These are phyloP conservation scores for Ctenoplectra terminalis DNA, from an alignment of 1,140 invertebrate species.

Conservation along the genomic window DNA sequence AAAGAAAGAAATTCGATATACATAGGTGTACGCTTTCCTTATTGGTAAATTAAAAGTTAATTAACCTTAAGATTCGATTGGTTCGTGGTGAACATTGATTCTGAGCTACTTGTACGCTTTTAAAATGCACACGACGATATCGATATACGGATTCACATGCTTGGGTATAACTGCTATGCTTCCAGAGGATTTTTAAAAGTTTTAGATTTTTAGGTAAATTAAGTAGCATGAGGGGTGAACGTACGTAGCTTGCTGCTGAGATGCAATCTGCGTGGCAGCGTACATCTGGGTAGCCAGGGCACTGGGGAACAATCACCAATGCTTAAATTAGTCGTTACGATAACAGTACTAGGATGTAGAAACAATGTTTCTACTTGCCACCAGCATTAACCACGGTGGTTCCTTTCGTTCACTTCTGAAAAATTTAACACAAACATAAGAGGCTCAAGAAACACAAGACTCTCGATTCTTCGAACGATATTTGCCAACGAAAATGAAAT, in stretches of 20 bases:
- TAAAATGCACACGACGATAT: conserved; percentile 14
- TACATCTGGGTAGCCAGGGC: conserved; percentile 97
- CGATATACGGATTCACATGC: conserved; percentile 35
- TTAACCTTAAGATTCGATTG: not conserved
- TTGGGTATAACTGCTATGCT: conserved; percentile 80
- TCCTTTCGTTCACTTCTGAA: conserved; percentile 24
- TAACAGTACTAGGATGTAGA: conserved; percentile 67
- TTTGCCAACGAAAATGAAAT: not conserved
- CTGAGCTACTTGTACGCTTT: not conserved
- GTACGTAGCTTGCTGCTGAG: conserved; percentile 95
- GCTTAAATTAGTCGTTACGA: conserved; percentile 82
- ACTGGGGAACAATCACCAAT: conserved; percentile 89
- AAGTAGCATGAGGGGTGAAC: conserved; percentile 84
- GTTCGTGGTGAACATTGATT: not conserved
- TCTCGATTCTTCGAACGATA: too few relatives aligned
- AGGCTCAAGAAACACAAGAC: too few relatives aligned
- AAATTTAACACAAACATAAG: too few relatives aligned
- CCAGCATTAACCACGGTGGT: conserved; percentile 61
- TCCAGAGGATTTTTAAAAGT: conserved; percentile 67
- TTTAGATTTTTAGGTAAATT: conserved; percentile 78
- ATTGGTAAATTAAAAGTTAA: not conserved
- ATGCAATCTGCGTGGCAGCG: conserved; percentile 93
- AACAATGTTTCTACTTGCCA: conserved; percentile 55
- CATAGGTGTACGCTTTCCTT: not conserved
- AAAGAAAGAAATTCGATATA: not conserved